A percentile compares a stretch with the other conserved stretches of the same genome.
Conservation (phyloP, 2,888 invertebrate species). For the Theristus sp. region DNA sequence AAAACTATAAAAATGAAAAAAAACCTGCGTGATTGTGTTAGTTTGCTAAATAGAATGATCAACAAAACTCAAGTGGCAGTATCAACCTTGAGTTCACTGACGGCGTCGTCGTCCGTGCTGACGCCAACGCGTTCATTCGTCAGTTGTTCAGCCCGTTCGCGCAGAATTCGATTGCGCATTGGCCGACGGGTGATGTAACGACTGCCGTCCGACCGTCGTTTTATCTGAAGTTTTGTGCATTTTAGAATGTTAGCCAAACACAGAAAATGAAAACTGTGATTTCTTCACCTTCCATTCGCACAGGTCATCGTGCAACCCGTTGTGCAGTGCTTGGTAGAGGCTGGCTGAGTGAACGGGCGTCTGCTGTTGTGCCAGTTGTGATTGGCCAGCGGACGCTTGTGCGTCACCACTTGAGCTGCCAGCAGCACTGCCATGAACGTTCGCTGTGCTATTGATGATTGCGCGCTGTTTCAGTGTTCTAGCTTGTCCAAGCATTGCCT, state of each 20-base stretch:
- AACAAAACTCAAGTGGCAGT: background rate
- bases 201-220: conserved; percentile 53
- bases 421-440: too few species aligned
- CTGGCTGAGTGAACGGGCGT: background rate
- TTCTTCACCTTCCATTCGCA: conserved; percentile 54
- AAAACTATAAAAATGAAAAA: background rate
- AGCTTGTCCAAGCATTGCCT: conserved; percentile 17
- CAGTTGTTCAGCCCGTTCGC: conserved; percentile 48
- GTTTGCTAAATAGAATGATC: too few species aligned
- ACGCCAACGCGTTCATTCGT: conserved; percentile 48
- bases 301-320: conserved; percentile 11
- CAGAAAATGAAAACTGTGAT: background rate
- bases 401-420: too few species aligned
- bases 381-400: too few species aligned
- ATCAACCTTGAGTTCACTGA: conserved; percentile 48
- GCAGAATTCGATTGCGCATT: conserved; percentile 45
- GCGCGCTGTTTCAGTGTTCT: too few species aligned
- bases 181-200: conserved; percentile 55
- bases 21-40: too few species aligned
- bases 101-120: conserved; percentile 56
- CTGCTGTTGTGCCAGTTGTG: too few species aligned
- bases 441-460: too few species aligned
- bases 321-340: conserved; percentile 13
- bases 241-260: too few species aligned
- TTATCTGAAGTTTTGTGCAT: conserved; percentile 28